Conservation (phyloP, 1,140 invertebrate species). For the Euura lappo region DNA sequence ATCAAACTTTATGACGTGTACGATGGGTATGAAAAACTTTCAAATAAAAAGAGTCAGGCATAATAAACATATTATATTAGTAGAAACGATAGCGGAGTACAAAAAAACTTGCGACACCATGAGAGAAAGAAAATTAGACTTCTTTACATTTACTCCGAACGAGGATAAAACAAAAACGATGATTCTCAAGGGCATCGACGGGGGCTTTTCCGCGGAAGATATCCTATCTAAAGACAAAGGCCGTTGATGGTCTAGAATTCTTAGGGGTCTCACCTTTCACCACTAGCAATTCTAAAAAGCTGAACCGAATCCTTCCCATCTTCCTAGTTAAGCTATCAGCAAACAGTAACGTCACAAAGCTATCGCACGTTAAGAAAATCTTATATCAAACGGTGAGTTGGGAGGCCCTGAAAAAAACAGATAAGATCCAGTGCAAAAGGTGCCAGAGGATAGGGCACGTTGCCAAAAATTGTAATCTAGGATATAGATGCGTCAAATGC, state of each 20-base stretch:
- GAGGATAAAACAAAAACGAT: constrained; percentile 11
- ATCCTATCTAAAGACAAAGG: constrained; percentile 5
- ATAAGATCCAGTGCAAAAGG: no score
- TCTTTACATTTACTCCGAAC: constrained; percentile 12
- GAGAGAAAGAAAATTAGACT: background rate
- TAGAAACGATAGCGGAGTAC: constrained; percentile 9
- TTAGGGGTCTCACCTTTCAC: background rate
- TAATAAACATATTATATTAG: constrained; percentile 10
- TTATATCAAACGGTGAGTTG: constrained; percentile 17
- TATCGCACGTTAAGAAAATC: constrained; percentile 17
- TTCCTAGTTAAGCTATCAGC: constrained; percentile 20
- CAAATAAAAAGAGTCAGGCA: background rate
- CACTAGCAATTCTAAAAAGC: background rate
- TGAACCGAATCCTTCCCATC: constrained; percentile 8
- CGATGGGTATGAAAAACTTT: background rate
- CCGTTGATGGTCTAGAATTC: constrained; percentile 8
- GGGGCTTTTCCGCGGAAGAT: constrained; percentile 10
- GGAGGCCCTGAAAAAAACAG: constrained; percentile 21
- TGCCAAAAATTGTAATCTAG: no score
- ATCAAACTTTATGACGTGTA: constrained; percentile 9
- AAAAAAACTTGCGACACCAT: background rate
- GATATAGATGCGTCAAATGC: no score
- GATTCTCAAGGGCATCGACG: constrained; percentile 12
- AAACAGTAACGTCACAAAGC: constrained; percentile 10
- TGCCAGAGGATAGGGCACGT: no score